Conservation (phyloP, 2,888 invertebrate species). For the Nymphalis urticae region DNA sequence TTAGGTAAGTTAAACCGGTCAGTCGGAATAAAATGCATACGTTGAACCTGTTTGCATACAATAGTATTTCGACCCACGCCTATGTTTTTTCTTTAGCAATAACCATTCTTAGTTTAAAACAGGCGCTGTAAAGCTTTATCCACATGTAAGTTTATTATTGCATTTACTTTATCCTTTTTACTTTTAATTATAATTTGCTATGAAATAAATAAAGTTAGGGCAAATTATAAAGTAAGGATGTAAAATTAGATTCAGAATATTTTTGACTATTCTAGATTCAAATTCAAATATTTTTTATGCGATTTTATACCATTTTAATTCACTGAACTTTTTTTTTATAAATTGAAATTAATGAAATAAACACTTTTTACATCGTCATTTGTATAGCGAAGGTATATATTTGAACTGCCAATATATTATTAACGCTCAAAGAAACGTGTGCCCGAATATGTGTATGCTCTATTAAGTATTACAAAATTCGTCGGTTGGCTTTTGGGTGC, state of each 20-base stretch:
- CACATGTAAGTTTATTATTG: neutral
- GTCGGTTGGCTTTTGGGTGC: neutral
- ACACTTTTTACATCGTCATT: neutral
- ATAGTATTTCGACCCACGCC: neutral
- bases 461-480: neutral
- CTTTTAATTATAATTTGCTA: neutral
- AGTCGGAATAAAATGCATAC: constrained; percentile 12
- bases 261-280: too few species aligned
- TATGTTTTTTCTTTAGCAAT: neutral
- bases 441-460: neutral
- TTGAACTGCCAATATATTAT: neutral
- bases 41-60: constrained; percentile 21
- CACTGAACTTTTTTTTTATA: too few species aligned
- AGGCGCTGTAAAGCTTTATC: neutral
- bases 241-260: neutral
- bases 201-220: neutral
- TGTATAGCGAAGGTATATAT: neutral
- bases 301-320: too few species aligned
- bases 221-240: too few species aligned
- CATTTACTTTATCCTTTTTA: neutral
- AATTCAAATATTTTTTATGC: too few species aligned
- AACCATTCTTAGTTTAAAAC: neutral
- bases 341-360: neutral
- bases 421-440: neutral
- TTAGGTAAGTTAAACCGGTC: constrained; percentile 32